A percentile compares a stretch with the other conserved stretches of the same genome.
Evolutionary conservation across 2,113 vertebrate species (phyloP).

Genomic region (Tautogolabrus adspersus): DNA sequence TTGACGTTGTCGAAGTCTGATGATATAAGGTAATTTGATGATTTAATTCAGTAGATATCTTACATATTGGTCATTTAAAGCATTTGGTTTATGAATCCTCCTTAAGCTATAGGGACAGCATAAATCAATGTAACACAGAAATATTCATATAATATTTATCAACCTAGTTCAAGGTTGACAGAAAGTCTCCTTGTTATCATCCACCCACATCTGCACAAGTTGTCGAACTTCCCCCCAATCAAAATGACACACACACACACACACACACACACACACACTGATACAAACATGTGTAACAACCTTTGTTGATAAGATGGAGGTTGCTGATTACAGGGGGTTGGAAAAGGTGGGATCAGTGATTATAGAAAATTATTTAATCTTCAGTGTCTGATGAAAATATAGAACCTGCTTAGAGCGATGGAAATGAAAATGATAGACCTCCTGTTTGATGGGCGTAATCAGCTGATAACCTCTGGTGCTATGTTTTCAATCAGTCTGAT

Average conservation of each 20-base stretch:
- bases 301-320: conserved; percentile 28
- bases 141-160: no score
- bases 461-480: neutral
- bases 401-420: conserved; percentile 12
- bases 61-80: no score
- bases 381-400: conserved; percentile 34
- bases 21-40: no score
- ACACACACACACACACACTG: conserved; percentile 1
- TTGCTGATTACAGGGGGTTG: conserved; percentile 63
- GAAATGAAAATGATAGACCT: neutral
- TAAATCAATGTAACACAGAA: no score
- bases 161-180: conserved; percentile 11
- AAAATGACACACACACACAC: conserved; percentile 27
- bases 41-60: no score
- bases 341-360: conserved; percentile 70
- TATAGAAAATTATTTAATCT: conserved; percentile 67
- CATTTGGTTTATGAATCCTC: no score
- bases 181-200: conserved; percentile 37
- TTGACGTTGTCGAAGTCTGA: no score
- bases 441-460: neutral
- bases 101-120: no score
- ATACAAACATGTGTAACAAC: neutral
- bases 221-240: neutral
- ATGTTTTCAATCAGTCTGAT: conserved; percentile 4
- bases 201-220: conserved; percentile 26